phyloP scores from a whole-genome alignment of 2,113 vertebrate genomes.

The Cyprinus carpio region DNA sequence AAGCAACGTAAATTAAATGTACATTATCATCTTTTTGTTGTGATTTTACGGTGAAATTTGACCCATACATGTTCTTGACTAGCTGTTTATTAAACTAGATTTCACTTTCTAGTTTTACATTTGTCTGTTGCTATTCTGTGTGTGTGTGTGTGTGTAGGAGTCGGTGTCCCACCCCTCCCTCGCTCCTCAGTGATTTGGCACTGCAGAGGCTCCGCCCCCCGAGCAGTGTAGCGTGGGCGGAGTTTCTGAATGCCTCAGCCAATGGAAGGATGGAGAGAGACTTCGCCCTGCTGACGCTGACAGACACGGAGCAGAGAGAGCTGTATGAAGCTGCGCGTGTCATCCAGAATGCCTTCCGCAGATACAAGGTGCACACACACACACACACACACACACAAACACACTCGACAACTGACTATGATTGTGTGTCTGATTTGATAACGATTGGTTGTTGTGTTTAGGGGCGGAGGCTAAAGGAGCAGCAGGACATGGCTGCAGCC shows the following conservation, averaged over 20 bases:
- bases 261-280: slow-evolving; percentile 89
- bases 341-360: slow-evolving; percentile 89
- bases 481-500: slow-evolving; percentile 85
- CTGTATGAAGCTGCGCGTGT: slow-evolving; percentile 86
- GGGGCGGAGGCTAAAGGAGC: slow-evolving; percentile 80
- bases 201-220: slow-evolving; percentile 84
- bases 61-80: not conserved
- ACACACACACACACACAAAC: too few relatives aligned
- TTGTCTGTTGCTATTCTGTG: not conserved
- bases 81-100: not conserved
- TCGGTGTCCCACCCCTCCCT: slow-evolving; percentile 62
- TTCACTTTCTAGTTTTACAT: not conserved
- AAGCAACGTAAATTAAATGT: too few relatives aligned
- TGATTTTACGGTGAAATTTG: not conserved
- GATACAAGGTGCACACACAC: slow-evolving; percentile 61
- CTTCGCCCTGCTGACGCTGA: slow-evolving; percentile 86
- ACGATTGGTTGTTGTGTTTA: slow-evolving; percentile 45
- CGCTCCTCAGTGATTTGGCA: slow-evolving; percentile 78
- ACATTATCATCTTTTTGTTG: not conserved
- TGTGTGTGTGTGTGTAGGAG: slow-evolving; percentile 49
- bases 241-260: slow-evolving; percentile 87
- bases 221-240: slow-evolving; percentile 82
- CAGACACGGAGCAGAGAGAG: slow-evolving; percentile 87
- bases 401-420: not conserved
- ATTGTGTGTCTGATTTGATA: not conserved